Base-by-base conservation (phyloP, 2,888 invertebrate species). In the Nezara viridula region DNA sequence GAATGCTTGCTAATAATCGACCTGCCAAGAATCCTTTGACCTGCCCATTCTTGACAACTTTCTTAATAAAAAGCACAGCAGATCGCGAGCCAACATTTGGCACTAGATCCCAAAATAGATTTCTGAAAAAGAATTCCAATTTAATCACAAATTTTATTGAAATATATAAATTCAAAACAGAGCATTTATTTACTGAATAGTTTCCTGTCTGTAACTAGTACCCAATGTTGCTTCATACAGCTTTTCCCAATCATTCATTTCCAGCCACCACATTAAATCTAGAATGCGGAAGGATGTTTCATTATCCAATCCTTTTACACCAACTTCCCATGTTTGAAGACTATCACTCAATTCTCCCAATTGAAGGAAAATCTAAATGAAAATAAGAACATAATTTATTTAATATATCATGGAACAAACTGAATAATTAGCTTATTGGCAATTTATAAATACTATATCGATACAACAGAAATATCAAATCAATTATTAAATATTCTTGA, bases 191-290 rank as follows among this genome's bases (percentile, higher is more conserved):
- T 91, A 93, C 93, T 93, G 94, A 44, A 95, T 95, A 0, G 96
- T 96, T 92, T 96, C 96, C 92, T 96, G 94, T 49, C 95, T 95
- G 91, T 96, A 96, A 91, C 96, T 96, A 6, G 96, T 96, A 0
- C 96, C 96, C 6, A 92, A 89, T 16, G 91, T 91, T 10, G 90
- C 90, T 32, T 92, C 92, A 90, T 93, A 93, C 0, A 93, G 92
- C 21, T 91, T 91, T 90, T 92, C 92, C 90, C 93, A 92, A 90
- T 93, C 93, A 16, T 91, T 91, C 55, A 92, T 91, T 88, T 93
- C 92, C 27, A 93, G 91, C 92, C 93, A 92, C 55, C 92, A 92
- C 90, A 93, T 92, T 90, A 93, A 92, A 90, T 93, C 92, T n/a
- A 93, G 91, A 89, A 93, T 92, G 50, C 92, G 91, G 10, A 93